Evolutionary conservation across 2,113 vertebrate species (phyloP).

Genomic region (Hippocampus guttulatus): DNA sequence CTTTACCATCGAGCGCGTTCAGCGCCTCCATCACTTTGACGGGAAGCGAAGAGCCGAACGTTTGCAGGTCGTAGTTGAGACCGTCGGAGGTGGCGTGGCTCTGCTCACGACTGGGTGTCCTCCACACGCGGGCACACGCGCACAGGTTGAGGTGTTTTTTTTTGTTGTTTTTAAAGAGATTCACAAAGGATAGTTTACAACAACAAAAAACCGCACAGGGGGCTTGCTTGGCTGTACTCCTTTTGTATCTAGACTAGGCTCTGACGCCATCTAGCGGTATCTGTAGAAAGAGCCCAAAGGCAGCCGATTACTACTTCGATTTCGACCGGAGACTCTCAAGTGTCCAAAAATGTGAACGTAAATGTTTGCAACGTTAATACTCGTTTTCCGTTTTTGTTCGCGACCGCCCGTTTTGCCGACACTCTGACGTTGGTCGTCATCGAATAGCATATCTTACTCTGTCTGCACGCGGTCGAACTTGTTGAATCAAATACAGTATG

Average conservation of each 20-base stretch:
- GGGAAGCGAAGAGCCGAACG: conserved; percentile 88
- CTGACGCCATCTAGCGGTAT: not conserved
- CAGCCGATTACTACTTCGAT: too few relatives aligned
- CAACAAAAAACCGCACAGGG: not conserved
- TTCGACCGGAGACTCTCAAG: not conserved
- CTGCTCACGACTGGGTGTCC: conserved; percentile 77
- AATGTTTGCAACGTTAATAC: not conserved
- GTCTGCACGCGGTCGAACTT: not conserved
- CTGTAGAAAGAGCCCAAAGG: not conserved
- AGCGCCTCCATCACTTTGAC: conserved; percentile 96
- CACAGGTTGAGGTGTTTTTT: not conserved
- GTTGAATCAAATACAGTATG: not conserved
- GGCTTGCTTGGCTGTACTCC: not conserved
- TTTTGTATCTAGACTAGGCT: not conserved
- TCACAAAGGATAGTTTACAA: not conserved
- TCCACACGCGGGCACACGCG: not conserved
- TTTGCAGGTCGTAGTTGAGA: conserved; percentile 84
- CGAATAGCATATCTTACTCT: not conserved
- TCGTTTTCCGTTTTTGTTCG: not conserved
- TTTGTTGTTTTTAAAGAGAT: not conserved
- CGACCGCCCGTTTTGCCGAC: not conserved
- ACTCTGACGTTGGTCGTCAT: not conserved
- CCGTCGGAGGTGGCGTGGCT: conserved; percentile 77
- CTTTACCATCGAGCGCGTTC: conserved; percentile 81
- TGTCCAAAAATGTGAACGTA: not conserved